Evolutionary conservation across 2,888 invertebrate species (phyloP).

Genomic region (Lepeophtheirus nordmannii): DNA sequence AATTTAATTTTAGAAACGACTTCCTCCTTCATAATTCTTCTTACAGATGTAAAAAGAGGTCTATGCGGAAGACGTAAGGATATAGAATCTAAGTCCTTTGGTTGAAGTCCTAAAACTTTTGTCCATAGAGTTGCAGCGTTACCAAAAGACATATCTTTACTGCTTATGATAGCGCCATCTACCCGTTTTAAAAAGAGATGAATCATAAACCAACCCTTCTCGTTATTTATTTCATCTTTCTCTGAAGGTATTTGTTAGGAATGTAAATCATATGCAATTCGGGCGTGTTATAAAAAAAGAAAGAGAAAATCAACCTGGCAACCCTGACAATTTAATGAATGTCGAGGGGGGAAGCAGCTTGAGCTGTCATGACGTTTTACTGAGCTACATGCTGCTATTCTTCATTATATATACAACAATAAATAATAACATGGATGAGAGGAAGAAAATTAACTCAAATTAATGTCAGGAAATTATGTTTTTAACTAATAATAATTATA

Average conservation of each 20-base stretch:
- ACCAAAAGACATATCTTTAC: background rate
- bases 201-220: background rate
- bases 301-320: no score
- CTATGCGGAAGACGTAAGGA: background rate
- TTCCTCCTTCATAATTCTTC: background rate
- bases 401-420: no score
- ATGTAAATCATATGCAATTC: no score
- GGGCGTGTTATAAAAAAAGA: no score
- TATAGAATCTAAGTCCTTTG: background rate
- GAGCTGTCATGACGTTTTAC: no score
- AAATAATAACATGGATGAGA: no score
- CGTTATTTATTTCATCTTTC: background rate
- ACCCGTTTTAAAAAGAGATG: background rate
- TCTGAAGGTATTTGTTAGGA: slow-evolving; percentile 2
- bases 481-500: no score
- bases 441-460: no score
- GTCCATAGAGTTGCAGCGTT: background rate
- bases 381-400: no score
- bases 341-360: no score
- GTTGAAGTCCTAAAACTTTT: background rate
- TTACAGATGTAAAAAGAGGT: background rate
- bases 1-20: background rate
- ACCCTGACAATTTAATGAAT: no score
- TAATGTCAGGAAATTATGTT: no score
- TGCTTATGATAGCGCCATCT: background rate